Conservation (phyloP, 1,140 invertebrate genomes). For the Drosophila equinoxialis region DNA sequence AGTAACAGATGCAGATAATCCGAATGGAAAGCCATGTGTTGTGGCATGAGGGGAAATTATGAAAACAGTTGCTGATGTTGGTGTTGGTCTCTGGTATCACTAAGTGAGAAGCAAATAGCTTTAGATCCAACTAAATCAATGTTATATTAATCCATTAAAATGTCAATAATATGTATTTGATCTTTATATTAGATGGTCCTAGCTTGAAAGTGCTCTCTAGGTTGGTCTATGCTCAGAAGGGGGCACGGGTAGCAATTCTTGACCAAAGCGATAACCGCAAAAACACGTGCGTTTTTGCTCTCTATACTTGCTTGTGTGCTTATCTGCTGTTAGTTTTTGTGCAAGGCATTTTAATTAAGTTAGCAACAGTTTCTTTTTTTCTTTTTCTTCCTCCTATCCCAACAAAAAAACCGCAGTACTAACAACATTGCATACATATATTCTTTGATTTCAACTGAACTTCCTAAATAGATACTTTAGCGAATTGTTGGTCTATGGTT, state of each 20-base stretch:
- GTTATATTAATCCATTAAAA: background rate
- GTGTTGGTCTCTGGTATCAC: no score
- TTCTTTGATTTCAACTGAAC: slow-evolving; percentile 46
- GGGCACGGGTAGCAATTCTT: no score
- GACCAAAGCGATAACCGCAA: slow-evolving; percentile 2
- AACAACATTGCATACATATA: slow-evolving; percentile 23
- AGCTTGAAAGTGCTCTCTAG: no score
- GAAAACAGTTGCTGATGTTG: no score
- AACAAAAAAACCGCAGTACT: slow-evolving; percentile 33
- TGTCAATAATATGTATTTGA: background rate
- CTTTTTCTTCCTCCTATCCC: background rate
- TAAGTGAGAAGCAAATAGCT: background rate
- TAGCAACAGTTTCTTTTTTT: slow-evolving; percentile 57
- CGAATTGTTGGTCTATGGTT: slow-evolving; percentile 21
- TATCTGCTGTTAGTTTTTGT: slow-evolving; percentile 44
- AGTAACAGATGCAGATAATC: slow-evolving; percentile 34
- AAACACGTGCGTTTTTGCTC: background rate
- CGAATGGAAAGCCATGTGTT: slow-evolving; percentile 41
- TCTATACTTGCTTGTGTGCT: background rate
- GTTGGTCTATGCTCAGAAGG: no score
- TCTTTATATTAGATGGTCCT: background rate
- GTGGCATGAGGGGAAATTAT: no score
- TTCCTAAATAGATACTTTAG: slow-evolving; percentile 5
- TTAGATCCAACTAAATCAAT: background rate
- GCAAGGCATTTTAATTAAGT: slow-evolving; percentile 69